Percentiles rank a stretch among this genome's conserved stretches.
Conservation (phyloP, 2,113 vertebrate genomes). For the Hemichromis elongatus region DNA sequence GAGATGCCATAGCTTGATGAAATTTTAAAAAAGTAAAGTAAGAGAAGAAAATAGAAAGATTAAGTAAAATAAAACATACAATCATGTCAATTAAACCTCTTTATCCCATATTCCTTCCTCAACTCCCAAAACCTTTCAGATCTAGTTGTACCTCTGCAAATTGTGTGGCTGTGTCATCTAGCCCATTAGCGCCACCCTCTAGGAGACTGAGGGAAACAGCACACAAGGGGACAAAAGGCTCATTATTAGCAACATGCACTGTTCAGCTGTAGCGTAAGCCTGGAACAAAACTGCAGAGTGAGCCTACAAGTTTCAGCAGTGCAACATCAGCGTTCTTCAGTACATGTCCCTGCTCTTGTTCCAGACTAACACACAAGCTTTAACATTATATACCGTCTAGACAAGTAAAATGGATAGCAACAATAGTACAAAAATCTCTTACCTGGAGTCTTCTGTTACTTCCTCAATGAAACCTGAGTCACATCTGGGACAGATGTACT, state of each 20-base stretch:
- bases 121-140: neutral
- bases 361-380: neutral
- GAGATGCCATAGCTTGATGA: conserved; percentile 85
- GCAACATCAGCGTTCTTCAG: neutral
- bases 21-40: neutral
- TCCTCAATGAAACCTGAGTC: conserved; percentile 95
- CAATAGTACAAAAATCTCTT: neutral
- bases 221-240: conserved; percentile 31
- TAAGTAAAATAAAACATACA: neutral
- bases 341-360: neutral
- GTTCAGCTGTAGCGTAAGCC: neutral
- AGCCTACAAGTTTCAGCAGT: neutral
- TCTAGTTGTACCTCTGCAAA: conserved; percentile 85
- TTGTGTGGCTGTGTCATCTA: conserved; percentile 85
- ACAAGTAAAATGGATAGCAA: neutral
- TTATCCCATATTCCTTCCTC: neutral
- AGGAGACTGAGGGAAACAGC: conserved; percentile 79
- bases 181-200: conserved; percentile 77
- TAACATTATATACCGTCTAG: neutral
- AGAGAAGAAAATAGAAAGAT: neutral
- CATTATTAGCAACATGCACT: conserved; percentile 8
- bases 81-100: neutral
- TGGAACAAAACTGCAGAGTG: neutral
- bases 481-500: conserved; percentile 90
- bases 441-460: conserved; percentile 95